Evolutionary conservation across 2,888 invertebrate genomes (phyloP), one percentile per base, ranked within the genome.

Genomic region (Eupithecia inturbata): DNA sequence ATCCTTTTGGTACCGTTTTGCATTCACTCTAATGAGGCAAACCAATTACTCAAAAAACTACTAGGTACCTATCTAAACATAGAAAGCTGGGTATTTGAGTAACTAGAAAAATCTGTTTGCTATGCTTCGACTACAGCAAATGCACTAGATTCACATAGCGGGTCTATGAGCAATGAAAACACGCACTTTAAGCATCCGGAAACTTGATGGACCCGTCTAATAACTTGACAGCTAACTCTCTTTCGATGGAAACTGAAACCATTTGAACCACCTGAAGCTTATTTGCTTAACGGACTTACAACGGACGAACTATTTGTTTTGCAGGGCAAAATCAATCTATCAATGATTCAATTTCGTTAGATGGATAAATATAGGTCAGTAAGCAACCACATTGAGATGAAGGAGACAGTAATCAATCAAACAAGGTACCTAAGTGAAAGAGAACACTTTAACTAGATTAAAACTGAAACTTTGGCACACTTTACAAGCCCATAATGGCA

Each of bases 81-180:
- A n/a, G n/a, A 12, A 14, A 14, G 53, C 53, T 53, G 10, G 22
- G 53, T 53, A 53, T 53, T 53, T 53, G 22, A 26, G 53, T 53
- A 26, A 53, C 22, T 22, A 53, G 53, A 31, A 62, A 62, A 31
- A 62, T 62, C 31, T n/a, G 22, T 66, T 39, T n/a, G n/a, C n/a
- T n/a, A 36, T 66, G 66, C 66, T 77, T 70, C 72, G 71, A 76
- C 68, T 36, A 33, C 68, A 68, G 31, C 68, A 33, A 31, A 77
- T 79, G 77, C 85, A 87, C 85, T 78, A 83, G 84, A 90, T 89
- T 88, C 87, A 86, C 85, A 88, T 88, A 84, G 84, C 86, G 78
- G 77, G 36, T 36, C 63, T 70, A 83, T 84, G 83, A 82, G 83
- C 82, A 67, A 70, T 63, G 62, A 77, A 76, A 73, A 19, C 36